phyloP scores from a whole-genome alignment of 2,113 vertebrate species.

The crab-eating macaque (Macaca fascicularis) region T2T-MFA8v1.1 NC_088378.1:10943501-10944000 shows the following conservation, averaged over 20 bases:
- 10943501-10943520: neutral
- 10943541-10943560: neutral
- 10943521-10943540: neutral
- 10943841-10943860: neutral
- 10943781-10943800: neutral
- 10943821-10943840: accelerated
- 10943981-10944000: accelerated
- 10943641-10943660: neutral
- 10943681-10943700: neutral
- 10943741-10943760: neutral
- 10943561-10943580: neutral
- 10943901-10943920: accelerated
- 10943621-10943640: neutral
- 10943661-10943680: neutral
- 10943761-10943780: neutral
- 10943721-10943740: neutral
- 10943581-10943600: neutral
- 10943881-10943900: accelerated
- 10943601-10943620: neutral
- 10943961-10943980: accelerated
- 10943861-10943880: accelerated
- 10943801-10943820: accelerated
- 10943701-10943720: neutral
- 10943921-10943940: neutral
- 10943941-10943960: accelerated